Conservation (phyloP, 1,140 invertebrate species). For the Leguminivora glycinivorella region DNA sequence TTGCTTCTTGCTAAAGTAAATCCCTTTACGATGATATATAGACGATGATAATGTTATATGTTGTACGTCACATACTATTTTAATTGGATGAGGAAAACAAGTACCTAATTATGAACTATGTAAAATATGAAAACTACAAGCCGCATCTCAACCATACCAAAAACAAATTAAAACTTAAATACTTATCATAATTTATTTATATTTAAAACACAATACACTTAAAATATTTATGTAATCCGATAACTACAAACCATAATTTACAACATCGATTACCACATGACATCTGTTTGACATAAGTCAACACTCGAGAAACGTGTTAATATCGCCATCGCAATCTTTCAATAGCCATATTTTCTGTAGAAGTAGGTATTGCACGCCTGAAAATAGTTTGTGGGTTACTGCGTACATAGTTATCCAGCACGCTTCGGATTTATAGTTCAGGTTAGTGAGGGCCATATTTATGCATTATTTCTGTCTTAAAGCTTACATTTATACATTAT, state of each 20-base stretch:
- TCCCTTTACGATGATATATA: too few species aligned
- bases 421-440: conserved; percentile 9
- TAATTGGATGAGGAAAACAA: background rate
- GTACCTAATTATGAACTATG: background rate
- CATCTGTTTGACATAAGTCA: background rate
- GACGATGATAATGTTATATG: background rate
- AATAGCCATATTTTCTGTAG: conserved; percentile 6
- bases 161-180: background rate
- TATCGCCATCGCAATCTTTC: background rate
- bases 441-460: conserved; percentile 26
- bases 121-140: background rate
- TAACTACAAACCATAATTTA: background rate
- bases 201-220: background rate
- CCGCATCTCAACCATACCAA: background rate
- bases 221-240: background rate
- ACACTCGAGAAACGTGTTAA: background rate
- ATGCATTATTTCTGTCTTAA: background rate
- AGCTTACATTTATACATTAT: background rate
- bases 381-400: conserved; percentile 10
- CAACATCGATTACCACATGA: background rate
- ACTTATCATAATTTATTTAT: background rate
- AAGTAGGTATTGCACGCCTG: conserved; percentile 17
- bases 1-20: background rate
- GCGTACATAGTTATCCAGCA: conserved; percentile 27
- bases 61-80: background rate